phyloP scores from a whole-genome alignment of 1,140 invertebrate genomes.

The Amphibalanus amphitrite region DNA sequence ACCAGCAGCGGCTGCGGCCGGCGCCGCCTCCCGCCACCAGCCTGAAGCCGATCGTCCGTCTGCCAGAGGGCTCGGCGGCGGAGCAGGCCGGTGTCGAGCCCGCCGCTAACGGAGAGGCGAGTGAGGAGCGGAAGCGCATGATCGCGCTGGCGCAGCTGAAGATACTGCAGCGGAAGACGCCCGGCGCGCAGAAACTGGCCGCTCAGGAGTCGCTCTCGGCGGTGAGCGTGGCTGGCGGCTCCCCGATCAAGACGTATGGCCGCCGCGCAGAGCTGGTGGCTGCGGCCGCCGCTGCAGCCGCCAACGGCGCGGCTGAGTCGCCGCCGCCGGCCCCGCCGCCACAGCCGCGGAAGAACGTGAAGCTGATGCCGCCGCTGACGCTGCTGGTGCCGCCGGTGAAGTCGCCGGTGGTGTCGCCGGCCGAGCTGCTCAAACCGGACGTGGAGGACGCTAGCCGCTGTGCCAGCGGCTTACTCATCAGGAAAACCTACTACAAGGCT shows the following conservation, averaged over 20 bases:
- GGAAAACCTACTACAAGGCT: not conserved
- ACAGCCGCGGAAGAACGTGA: not conserved
- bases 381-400: not conserved
- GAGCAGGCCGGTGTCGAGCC: not conserved
- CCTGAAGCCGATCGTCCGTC: not conserved
- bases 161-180: not conserved
- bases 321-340: no score
- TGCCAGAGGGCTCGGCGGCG: not conserved
- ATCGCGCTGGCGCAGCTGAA: not conserved
- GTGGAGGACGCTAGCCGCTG: not conserved
- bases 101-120: not conserved
- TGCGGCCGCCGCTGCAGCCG: no score
- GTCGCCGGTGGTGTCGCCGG: no score
- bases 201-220: not conserved
- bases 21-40: not conserved
- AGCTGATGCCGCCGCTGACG: conserved; percentile 1
- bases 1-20: not conserved
- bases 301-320: not conserved
- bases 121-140: not conserved
- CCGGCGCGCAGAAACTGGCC: not conserved
- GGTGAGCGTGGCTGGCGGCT: no score
- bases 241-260: not conserved
- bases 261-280: not conserved
- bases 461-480: not conserved
- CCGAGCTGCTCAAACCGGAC: not conserved